These are phyloP conservation scores for Physella acuta DNA, from an alignment of 1,140 invertebrate species.

Conservation along the genomic window DNA sequence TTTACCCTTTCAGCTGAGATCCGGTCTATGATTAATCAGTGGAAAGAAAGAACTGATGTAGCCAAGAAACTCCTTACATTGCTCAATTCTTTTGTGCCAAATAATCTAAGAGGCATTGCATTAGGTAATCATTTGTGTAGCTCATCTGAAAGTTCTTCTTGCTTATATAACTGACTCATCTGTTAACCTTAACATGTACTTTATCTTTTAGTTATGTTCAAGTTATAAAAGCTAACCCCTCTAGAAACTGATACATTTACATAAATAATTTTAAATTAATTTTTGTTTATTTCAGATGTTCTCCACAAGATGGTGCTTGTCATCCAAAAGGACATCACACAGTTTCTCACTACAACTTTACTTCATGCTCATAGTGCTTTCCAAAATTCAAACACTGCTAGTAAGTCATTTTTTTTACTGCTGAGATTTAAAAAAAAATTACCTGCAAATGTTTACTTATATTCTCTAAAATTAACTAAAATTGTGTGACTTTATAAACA, in stretches of 20 bases:
- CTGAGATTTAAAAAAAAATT: no score
- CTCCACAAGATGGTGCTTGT: slow-evolving; percentile 82
- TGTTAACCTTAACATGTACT: no score
- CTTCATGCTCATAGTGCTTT: slow-evolving; percentile 81
- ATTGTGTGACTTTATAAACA: no score
- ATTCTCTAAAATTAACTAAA: no score
- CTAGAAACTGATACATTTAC: neutral
- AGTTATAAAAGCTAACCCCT: neutral
- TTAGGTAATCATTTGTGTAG: slow-evolving; percentile 66
- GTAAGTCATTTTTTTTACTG: slow-evolving; percentile 15
- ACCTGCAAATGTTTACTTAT: no score
- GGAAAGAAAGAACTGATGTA: slow-evolving; percentile 83
- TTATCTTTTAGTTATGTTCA: neutral
- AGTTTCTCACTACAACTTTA: slow-evolving; percentile 79
- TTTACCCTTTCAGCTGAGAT: slow-evolving; percentile 14
- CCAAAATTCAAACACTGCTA: slow-evolving; percentile 64
- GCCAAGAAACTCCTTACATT: slow-evolving; percentile 81
- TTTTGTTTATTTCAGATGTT: slow-evolving; percentile 77
- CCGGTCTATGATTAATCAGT: slow-evolving; percentile 41
- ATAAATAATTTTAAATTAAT: neutral
- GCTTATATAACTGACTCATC: no score
- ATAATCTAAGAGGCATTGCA: slow-evolving; percentile 77
- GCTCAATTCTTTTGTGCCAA: slow-evolving; percentile 86
- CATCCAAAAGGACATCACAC: slow-evolving; percentile 78
- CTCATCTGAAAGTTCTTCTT: no score